Percentiles rank a stretch among this genome's conserved stretches.
phyloP scores from a whole-genome alignment of 2,888 invertebrate genomes.

The Ferdinandea cuprea region DNA sequence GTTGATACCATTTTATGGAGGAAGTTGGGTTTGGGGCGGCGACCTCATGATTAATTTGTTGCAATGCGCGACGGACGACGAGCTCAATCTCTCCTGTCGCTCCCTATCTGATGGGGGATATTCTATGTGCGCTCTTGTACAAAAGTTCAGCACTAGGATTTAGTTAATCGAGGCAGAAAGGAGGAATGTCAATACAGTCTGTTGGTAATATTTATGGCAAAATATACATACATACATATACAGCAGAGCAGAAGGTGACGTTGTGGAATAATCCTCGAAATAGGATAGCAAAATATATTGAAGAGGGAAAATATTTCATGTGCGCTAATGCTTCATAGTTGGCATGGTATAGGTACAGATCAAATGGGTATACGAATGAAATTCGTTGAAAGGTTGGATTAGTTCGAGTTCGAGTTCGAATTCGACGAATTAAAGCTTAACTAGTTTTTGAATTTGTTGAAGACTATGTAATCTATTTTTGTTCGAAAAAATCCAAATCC shows the following conservation, averaged over 20 bases:
- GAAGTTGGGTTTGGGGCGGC: conserved; percentile 19
- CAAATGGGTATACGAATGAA: background rate
- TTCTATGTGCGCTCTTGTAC: background rate
- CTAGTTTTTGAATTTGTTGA: too few relatives aligned
- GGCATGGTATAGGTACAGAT: too few relatives aligned
- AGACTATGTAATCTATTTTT: too few relatives aligned
- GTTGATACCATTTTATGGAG: conserved; percentile 4
- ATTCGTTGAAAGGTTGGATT: background rate
- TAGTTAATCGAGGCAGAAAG: conserved; percentile 40
- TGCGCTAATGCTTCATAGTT: conserved; percentile 15
- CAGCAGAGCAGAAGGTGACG: conserved; percentile 11
- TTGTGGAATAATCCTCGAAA: conserved; percentile 41
- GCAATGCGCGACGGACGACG: conserved; percentile 48
- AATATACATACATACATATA: conserved; percentile 28
- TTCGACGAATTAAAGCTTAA: too few relatives aligned
- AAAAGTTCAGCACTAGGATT: conserved; percentile 11
- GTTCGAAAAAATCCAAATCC: too few relatives aligned
- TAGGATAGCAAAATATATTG: conserved; percentile 5
- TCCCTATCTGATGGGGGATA: background rate
- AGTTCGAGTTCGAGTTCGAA: background rate
- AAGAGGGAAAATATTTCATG: conserved; percentile 7
- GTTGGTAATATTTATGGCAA: conserved; percentile 58
- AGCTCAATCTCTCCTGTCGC: conserved; percentile 2
- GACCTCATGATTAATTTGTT: conserved; percentile 63
- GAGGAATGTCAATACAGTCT: conserved; percentile 60